A percentile compares a stretch with the other conserved stretches of the same genome.
Conservation (phyloP, 1,140 invertebrate species). For the Heterodera schachtii region DNA sequence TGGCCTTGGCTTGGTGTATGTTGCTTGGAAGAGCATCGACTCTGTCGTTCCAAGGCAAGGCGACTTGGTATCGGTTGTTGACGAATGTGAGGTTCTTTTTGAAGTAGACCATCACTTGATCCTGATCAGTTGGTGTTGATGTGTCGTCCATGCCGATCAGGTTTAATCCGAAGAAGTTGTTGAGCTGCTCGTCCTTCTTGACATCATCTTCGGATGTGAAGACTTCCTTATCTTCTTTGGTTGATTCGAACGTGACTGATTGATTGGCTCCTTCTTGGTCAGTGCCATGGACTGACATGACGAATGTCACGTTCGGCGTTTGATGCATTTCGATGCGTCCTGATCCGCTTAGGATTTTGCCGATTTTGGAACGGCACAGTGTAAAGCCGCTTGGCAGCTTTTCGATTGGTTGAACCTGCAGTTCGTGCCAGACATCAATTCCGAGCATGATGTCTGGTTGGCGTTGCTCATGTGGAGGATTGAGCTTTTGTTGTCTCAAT, state of each 20-base stretch:
- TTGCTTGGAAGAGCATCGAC: not conserved
- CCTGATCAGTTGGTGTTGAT: not conserved
- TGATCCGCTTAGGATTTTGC: not conserved
- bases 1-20: not conserved
- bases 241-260: no score
- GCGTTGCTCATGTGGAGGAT: not conserved
- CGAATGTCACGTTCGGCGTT: not conserved
- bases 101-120: not conserved
- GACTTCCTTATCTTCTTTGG: no score
- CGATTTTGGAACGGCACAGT: not conserved
- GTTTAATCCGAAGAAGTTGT: not conserved
- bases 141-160: not conserved
- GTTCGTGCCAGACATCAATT: constrained; percentile 13
- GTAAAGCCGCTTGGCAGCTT: not conserved
- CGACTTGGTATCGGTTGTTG: not conserved
- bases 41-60: not conserved
- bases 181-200: not conserved
- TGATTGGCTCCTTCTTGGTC: not conserved
- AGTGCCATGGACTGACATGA: not conserved
- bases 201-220: not conserved
- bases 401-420: not conserved
- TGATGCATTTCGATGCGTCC: constrained; percentile 1
- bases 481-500: not conserved
- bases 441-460: constrained; percentile 4
- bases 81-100: constrained; percentile 1